These are phyloP conservation scores for Scarus forsteni DNA, from an alignment of 2,797 vertebrate genomes.

Conservation along the genomic window DNA sequence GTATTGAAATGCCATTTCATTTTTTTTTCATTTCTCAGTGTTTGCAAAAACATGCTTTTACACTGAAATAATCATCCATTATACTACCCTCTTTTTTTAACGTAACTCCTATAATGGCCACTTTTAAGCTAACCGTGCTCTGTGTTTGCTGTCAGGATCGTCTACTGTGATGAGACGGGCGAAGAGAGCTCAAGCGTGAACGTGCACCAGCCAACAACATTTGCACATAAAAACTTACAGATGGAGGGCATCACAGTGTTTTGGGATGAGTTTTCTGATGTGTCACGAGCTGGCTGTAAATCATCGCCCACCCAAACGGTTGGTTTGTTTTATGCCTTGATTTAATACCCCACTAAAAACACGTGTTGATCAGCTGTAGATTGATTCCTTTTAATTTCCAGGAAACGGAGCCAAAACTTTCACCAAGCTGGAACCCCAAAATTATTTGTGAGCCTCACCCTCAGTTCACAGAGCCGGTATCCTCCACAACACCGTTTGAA, in stretches of 20 bases:
- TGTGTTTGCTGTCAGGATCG: slow-evolving; percentile 83
- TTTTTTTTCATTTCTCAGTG: no score
- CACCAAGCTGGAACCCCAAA: slow-evolving; percentile 99
- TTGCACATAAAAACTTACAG: slow-evolving; percentile 94
- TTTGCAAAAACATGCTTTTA: no score
- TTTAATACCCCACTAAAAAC: no score
- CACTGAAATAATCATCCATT: no score
- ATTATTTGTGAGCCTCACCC: slow-evolving; percentile 98
- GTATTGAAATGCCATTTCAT: no score
- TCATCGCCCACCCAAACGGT: slow-evolving; percentile 91
- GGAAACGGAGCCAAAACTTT: slow-evolving; percentile 97
- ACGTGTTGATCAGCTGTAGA: neutral
- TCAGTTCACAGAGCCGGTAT: slow-evolving; percentile 92
- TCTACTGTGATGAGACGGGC: slow-evolving; percentile 94
- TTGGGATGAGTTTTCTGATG: slow-evolving; percentile 97
- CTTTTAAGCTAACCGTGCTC: neutral
- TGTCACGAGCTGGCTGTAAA: slow-evolving; percentile 89
- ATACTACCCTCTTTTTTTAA: neutral
- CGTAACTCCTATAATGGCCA: neutral
- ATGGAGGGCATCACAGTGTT: slow-evolving; percentile 93
- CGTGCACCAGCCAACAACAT: slow-evolving; percentile 95
- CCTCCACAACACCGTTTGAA: slow-evolving; percentile 89
- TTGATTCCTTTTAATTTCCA: slow-evolving; percentile 56
- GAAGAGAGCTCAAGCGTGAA: slow-evolving; percentile 93
- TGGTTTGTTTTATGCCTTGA: slow-evolving; percentile 45